These are phyloP conservation scores for Empis livida DNA, from an alignment of 2,888 invertebrate species.

Conservation along the genomic window DNA sequence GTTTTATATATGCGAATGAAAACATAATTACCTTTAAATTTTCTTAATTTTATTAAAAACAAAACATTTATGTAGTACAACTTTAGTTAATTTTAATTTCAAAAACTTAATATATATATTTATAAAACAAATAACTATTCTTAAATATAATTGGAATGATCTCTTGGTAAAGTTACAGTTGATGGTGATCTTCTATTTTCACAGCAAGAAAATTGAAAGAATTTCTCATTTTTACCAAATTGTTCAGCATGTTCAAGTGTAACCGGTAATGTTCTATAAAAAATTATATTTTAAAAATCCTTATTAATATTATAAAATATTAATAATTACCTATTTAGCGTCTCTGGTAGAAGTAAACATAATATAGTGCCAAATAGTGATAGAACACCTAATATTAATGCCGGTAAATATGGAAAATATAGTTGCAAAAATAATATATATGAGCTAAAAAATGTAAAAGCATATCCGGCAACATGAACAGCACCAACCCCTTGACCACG, in stretches of 20 bases:
- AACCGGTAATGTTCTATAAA: conserved; percentile 38
- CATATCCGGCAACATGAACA: conserved; percentile 47
- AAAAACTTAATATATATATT: no score
- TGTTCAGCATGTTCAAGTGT: conserved; percentile 44
- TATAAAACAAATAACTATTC: no score
- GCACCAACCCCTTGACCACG: conserved; percentile 48
- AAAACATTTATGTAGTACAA: no score
- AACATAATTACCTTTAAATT: no score
- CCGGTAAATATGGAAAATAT: conserved; percentile 37
- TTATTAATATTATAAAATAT: background rate
- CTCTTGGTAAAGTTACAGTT: background rate
- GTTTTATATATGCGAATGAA: no score
- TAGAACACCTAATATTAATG: conserved; percentile 40
- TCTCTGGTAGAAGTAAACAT: conserved; percentile 47
- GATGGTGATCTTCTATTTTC: conserved; percentile 7
- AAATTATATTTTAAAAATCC: background rate
- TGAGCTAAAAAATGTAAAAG: conserved; percentile 46
- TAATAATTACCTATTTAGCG: conserved; percentile 29
- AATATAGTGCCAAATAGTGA: conserved; percentile 40
- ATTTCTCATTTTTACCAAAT: conserved; percentile 41
- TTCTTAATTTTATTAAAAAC: no score
- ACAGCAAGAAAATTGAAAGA: conserved; percentile 38
- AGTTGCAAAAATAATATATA: conserved; percentile 39
- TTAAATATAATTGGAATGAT: background rate
- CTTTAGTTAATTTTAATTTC: no score